Evolutionary conservation across 2,113 vertebrate genomes (phyloP), one percentile per base, ranked within the genome.

Genomic region (Meles meles): DNA sequence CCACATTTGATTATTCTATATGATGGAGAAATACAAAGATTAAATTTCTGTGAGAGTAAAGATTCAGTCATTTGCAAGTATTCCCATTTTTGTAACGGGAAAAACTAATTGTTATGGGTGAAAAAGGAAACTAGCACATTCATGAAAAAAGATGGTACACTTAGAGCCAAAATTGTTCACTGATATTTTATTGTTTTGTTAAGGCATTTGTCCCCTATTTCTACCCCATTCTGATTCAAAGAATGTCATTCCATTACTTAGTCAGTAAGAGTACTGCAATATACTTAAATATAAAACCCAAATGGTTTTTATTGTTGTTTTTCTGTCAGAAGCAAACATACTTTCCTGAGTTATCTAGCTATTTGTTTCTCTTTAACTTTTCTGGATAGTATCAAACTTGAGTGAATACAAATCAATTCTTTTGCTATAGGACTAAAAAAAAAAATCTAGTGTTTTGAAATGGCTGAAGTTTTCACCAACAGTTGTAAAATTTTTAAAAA

Each of bases 401-500:
- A 88, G 59, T 88, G 84, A 88, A 59, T 72, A 90, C 76, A 95
- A 87, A 81, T 37, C 55, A 92, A 59, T 92, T 34, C 8, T 72
- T 94, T 86, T 25, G 84, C 29, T 42, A 39, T 9, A 44, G 14
- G 15, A 90, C 92, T 88, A 3, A 67, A 71, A 83, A 39, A 69
- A 85, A n/a, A 94, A 57, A 87, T n/a, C 74, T 3, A 27, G 15
- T 49, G 67, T 76, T 71, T 88, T 4, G 20, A 87, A 94, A 96
- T 87, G 81, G 80, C 57, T 90, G 44, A 93, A 88, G 44, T 90
- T 88, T 96, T 92, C 92, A 92, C 67, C 47, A 96, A 90, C 59
- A 81, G 79, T 93, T 97, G 49, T 95, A 96, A 82, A 67, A 82
- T 63, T 67, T 85, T 81, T 65, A 76, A 96, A 98, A 98, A 94